These are phyloP conservation scores for Lasioglossum figueresi DNA, from an alignment of 2,888 invertebrate genomes.

Conservation along the genomic window DNA sequence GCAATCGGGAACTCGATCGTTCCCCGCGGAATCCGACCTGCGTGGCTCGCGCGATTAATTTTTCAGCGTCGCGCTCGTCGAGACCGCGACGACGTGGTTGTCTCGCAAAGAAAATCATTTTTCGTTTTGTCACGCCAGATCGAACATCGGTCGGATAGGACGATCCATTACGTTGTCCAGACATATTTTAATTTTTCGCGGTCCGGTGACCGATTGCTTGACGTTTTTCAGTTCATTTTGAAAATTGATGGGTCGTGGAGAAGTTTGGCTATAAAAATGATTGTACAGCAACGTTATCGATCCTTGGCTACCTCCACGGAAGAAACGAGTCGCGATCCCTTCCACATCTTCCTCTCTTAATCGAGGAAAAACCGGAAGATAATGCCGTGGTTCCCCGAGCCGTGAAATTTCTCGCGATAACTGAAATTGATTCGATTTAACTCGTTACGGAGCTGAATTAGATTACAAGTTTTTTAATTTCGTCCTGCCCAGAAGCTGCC, in stretches of 20 bases:
- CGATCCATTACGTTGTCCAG: slow-evolving; percentile 47
- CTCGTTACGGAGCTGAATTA: slow-evolving; percentile 28
- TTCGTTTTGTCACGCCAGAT: slow-evolving; percentile 44
- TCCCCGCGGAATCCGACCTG: background rate
- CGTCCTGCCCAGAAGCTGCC: background rate
- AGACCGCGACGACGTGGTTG: slow-evolving; percentile 23
- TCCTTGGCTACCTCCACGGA: slow-evolving; percentile 20
- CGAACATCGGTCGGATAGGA: slow-evolving; percentile 27
- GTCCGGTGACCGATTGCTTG: background rate
- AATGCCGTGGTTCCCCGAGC: background rate
- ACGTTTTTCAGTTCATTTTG: background rate
- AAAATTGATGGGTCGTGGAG: background rate
- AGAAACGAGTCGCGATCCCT: slow-evolving; percentile 12
- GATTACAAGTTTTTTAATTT: slow-evolving; percentile 27
- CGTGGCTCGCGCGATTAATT: slow-evolving; percentile 40
- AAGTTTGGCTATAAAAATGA: background rate
- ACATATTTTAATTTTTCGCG: slow-evolving; percentile 1
- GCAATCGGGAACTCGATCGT: slow-evolving; percentile 8
- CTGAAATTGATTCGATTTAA: slow-evolving; percentile 38
- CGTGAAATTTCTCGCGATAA: slow-evolving; percentile 32
- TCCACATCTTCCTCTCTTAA: background rate
- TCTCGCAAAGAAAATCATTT: slow-evolving; percentile 54
- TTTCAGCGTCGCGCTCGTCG: slow-evolving; percentile 42
- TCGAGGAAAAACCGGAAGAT: background rate
- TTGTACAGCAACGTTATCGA: background rate